Evolutionary conservation across 2,888 invertebrate genomes (phyloP).

Genomic region (Loripinus fragilis): DNA sequence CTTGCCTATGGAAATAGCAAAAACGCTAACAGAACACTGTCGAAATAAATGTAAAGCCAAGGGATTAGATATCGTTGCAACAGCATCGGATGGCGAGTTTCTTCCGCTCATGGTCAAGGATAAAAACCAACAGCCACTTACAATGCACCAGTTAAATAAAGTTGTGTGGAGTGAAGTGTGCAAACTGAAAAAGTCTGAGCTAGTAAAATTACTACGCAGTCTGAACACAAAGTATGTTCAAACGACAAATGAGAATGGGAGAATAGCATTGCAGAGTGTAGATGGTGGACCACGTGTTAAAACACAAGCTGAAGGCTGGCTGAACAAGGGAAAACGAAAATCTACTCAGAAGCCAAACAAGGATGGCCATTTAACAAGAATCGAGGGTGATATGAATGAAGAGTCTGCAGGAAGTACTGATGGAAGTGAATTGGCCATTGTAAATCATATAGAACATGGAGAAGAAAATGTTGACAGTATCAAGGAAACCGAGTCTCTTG

Average conservation of each 20-base stretch:
- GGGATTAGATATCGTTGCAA: too few relatives aligned
- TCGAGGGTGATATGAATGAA: too few relatives aligned
- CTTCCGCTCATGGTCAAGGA: slow-evolving; percentile 27
- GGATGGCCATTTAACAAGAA: too few relatives aligned
- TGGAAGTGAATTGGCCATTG: too few relatives aligned
- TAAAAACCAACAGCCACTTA: slow-evolving; percentile 21
- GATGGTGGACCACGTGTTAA: background rate
- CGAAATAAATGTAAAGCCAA: background rate
- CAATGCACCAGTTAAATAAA: slow-evolving; percentile 30
- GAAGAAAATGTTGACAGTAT: too few relatives aligned
- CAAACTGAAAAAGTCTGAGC: too few relatives aligned
- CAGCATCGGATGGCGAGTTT: slow-evolving; percentile 42
- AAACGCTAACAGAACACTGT: slow-evolving; percentile 24
- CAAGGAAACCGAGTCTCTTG: too few relatives aligned
- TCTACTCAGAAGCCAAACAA: too few relatives aligned
- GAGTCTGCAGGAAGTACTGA: too few relatives aligned
- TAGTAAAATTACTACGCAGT: too few relatives aligned
- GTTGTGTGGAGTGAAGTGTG: slow-evolving; percentile 25
- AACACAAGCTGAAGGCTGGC: background rate
- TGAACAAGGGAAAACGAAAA: background rate
- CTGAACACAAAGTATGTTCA: too few relatives aligned
- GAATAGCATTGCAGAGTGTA: background rate
- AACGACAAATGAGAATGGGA: background rate
- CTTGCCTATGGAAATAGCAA: slow-evolving; percentile 30
- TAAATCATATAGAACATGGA: too few relatives aligned